phyloP scores from a whole-genome alignment of 2,888 invertebrate genomes.

The Carpatolechia fugitivella region DNA sequence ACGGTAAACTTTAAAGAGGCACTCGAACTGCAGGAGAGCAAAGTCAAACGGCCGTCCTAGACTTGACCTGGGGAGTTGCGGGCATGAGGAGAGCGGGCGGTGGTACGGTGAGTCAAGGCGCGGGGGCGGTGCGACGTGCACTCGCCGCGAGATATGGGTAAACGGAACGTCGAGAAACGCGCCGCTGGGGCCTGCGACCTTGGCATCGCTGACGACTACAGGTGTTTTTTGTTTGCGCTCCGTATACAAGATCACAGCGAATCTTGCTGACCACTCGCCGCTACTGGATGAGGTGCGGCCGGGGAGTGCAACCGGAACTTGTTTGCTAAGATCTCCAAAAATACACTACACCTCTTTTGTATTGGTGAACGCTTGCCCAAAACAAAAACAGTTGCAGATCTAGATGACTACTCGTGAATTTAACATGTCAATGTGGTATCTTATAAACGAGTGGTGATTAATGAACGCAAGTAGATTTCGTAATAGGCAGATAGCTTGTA shows the following conservation, averaged over 20 bases:
- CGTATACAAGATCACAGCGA: conserved; percentile 54
- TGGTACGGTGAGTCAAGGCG: conserved; percentile 59
- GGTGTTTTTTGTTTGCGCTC: conserved; percentile 74
- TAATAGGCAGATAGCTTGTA: conserved; percentile 24
- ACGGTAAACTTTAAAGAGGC: neutral
- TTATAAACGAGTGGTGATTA: conserved; percentile 28
- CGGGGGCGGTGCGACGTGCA: conserved; percentile 63
- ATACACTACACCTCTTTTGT: neutral
- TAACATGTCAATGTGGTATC: neutral
- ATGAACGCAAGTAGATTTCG: conserved; percentile 18
- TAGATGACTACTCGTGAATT: neutral
- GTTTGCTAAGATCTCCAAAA: neutral
- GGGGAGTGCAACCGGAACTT: conserved; percentile 55
- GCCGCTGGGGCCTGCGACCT: conserved; percentile 72
- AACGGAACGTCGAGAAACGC: conserved; percentile 70
- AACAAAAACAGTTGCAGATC: neutral
- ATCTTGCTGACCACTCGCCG: conserved; percentile 40
- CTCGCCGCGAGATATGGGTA: conserved; percentile 76
- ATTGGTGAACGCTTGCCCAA: neutral
- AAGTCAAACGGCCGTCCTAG: conserved; percentile 52
- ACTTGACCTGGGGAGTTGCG: conserved; percentile 47
- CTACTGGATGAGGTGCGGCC: conserved; percentile 35
- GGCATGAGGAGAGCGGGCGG: conserved; percentile 38
- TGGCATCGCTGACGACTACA: conserved; percentile 75
- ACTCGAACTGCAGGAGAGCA: conserved; percentile 26